phyloP scores from a whole-genome alignment of 2,888 invertebrate genomes.

The Prosapia bicincta region DNA sequence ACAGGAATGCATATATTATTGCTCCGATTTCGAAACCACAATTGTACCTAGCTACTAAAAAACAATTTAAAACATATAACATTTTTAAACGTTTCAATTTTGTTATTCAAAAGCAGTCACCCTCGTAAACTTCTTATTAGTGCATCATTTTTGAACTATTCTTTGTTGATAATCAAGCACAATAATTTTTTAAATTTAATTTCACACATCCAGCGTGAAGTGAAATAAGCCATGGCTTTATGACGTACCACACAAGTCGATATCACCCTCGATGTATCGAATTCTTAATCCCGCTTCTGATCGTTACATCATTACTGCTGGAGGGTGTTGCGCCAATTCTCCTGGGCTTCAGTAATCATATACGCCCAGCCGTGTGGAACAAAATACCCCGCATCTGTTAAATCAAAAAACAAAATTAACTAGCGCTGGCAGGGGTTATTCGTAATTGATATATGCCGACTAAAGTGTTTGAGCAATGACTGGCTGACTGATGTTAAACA shows the following conservation, averaged over 20 bases:
- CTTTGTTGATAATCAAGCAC: too few species aligned
- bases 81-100: too few species aligned
- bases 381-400: neutral
- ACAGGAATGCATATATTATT: too few species aligned
- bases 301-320: neutral
- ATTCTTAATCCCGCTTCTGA: neutral
- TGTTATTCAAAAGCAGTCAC: too few species aligned
- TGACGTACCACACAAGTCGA: neutral
- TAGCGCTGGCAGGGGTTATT: neutral
- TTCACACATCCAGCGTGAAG: too few species aligned
- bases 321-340: neutral
- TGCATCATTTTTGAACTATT: too few species aligned
- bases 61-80: too few species aligned
- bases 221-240: neutral
- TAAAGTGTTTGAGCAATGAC: neutral
- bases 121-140: too few species aligned
- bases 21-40: too few species aligned
- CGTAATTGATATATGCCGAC: neutral
- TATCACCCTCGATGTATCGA: neutral
- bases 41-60: too few species aligned
- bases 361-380: neutral
- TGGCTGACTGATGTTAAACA: too few species aligned
- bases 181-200: too few species aligned
- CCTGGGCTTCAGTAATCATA: neutral
- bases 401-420: neutral